Evolutionary conservation across 2,113 vertebrate genomes (phyloP).

Genomic region (Myotis yumanensis): DNA sequence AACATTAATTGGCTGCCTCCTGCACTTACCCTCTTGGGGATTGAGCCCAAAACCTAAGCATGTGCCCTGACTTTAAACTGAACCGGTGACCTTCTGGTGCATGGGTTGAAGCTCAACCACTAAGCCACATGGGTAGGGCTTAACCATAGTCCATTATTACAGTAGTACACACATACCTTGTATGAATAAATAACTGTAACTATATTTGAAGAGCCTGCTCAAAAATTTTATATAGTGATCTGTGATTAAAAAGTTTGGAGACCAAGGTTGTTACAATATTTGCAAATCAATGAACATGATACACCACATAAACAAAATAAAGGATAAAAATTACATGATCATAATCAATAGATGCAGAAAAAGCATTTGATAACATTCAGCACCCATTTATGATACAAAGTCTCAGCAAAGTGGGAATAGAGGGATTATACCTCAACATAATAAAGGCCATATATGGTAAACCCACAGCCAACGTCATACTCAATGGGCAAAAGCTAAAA

Average conservation of each 20-base stretch:
- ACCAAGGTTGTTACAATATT: background rate
- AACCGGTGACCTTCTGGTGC: too few species aligned
- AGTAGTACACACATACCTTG: background rate
- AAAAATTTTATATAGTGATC: background rate
- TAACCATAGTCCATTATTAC: background rate
- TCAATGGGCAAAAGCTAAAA: background rate
- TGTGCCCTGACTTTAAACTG: too few species aligned
- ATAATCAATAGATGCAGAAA: too few species aligned
- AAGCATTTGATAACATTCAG: too few species aligned
- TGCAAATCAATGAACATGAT: background rate
- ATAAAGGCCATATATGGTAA: background rate
- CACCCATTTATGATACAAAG: background rate
- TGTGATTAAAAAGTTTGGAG: background rate
- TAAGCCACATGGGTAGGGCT: too few species aligned
- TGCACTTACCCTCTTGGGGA: too few species aligned
- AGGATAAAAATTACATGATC: background rate
- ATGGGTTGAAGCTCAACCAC: too few species aligned
- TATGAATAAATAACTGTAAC: background rate
- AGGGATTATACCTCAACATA: background rate
- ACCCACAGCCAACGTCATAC: background rate
- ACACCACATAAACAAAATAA: background rate
- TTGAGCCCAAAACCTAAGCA: too few species aligned
- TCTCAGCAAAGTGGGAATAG: background rate
- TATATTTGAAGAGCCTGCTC: background rate
- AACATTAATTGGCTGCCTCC: too few species aligned